Conservation (phyloP, 2,797 vertebrate species). For the Lacerta agilis region DNA sequence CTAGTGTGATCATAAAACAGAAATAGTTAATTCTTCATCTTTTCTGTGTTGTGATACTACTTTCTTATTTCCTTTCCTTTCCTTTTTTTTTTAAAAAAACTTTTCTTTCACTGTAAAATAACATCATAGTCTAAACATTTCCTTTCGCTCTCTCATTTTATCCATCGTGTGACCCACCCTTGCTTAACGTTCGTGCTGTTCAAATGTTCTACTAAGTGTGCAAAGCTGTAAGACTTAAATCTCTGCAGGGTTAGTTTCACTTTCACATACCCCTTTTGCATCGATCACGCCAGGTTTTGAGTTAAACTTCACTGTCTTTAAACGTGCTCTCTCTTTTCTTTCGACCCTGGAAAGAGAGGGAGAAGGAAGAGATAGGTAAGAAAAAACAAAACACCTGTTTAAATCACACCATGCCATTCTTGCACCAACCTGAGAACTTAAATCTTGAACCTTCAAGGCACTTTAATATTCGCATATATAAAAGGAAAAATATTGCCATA, state of each 20-base stretch:
- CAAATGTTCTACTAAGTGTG: background rate
- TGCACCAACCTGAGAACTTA: background rate
- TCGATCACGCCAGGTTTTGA: conserved; percentile 93
- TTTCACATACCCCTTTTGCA: conserved; percentile 91
- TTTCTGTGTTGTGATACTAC: conserved; percentile 3
- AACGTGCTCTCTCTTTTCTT: conserved; percentile 92
- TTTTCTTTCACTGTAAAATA: conserved; percentile 23
- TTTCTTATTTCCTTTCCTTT: background rate
- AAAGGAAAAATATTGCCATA: background rate
- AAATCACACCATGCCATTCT: background rate
- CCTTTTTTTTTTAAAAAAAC: background rate
- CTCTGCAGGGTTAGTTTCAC: conserved; percentile 29
- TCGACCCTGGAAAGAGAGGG: conserved; percentile 85
- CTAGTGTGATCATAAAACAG: conserved; percentile 11
- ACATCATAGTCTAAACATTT: background rate
- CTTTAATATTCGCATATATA: background rate
- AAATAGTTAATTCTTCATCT: conserved; percentile 45
- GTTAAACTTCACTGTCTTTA: conserved; percentile 98
- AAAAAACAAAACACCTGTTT: background rate
- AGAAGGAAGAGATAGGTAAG: background rate
- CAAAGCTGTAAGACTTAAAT: conserved; percentile 23
- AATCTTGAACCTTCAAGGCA: background rate
- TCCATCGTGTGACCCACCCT: background rate
- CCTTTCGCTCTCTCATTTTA: background rate
- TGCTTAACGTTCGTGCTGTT: conserved; percentile 5